Percentiles rank a stretch among this genome's conserved stretches.
phyloP scores from a whole-genome alignment of 2,113 vertebrate species.

The Aramus guarauna region DNA sequence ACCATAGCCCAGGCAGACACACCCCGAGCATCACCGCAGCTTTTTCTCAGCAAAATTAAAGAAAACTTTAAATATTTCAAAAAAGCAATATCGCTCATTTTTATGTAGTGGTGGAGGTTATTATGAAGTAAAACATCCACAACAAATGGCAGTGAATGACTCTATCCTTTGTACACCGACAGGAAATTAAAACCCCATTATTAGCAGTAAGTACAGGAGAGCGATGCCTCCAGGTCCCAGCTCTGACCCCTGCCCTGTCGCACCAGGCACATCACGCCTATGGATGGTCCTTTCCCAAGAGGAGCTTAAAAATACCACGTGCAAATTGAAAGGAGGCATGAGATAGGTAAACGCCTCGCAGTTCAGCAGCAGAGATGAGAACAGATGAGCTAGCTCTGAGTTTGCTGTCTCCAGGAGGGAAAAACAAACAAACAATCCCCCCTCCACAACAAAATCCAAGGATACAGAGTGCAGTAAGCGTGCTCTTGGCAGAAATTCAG shows the following conservation, averaged over 20 bases:
- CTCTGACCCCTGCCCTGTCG: not conserved
- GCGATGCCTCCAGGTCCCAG: not conserved
- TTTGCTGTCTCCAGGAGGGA: not conserved
- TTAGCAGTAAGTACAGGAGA: not conserved
- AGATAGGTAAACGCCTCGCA: not conserved
- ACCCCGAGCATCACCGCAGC: rapidly evolving
- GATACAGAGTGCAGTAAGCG: not conserved
- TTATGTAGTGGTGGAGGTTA: not conserved
- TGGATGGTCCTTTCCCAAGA: not conserved
- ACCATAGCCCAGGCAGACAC: not conserved
- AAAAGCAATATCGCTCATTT: not conserved
- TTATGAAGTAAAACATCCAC: not conserved
- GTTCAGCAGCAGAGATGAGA: not conserved
- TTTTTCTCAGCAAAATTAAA: not conserved
- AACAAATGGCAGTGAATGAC: not conserved
- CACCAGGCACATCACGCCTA: not conserved
- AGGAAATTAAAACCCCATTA: not conserved
- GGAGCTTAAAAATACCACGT: not conserved
- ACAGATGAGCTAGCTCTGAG: not conserved
- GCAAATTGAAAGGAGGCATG: not conserved
- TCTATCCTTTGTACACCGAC: not conserved
- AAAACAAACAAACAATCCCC: not conserved
- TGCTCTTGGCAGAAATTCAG: not conserved
- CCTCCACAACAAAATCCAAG: not conserved
- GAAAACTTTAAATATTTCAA: not conserved